Percentiles rank a stretch among this genome's conserved stretches.
Conservation (phyloP, 1,140 invertebrate genomes). For the Cepaea nemoralis region DNA sequence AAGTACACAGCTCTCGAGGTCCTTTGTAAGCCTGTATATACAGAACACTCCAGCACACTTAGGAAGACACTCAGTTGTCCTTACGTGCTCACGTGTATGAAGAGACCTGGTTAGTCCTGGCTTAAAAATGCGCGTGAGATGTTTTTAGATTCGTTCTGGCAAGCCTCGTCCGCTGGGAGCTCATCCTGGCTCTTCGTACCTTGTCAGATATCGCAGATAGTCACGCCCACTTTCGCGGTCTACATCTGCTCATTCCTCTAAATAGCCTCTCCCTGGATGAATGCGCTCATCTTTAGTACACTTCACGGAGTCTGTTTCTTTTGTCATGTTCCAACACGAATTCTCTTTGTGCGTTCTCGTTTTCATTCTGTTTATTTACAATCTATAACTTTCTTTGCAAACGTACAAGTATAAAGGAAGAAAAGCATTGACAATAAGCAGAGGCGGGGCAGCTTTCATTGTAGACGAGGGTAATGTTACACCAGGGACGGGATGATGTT, state of each 20-base stretch:
- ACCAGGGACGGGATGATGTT: too few species aligned
- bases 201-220: conserved; percentile 2
- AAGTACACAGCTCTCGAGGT: conserved; percentile 8
- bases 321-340: too few species aligned
- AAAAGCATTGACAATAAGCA: too few species aligned
- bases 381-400: too few species aligned
- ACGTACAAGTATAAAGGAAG: too few species aligned
- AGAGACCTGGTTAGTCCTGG: conserved; percentile 12
- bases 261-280: too few species aligned
- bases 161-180: not conserved
- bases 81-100: conserved; percentile 6
- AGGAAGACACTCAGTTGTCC: not conserved
- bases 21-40: conserved; percentile 32
- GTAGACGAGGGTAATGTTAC: too few species aligned
- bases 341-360: too few species aligned
- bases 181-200: not conserved
- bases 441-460: too few species aligned
- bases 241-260: not conserved
- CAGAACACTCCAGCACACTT: conserved; percentile 16
- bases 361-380: too few species aligned
- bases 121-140: not conserved
- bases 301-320: too few species aligned
- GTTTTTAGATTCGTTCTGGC: not conserved
- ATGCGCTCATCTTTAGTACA: too few species aligned
- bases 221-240: not conserved